Percentiles rank a stretch among this genome's conserved stretches.
Conservation (phyloP, 2,797 vertebrate genomes). For the Enteromius anoplus region DNA sequence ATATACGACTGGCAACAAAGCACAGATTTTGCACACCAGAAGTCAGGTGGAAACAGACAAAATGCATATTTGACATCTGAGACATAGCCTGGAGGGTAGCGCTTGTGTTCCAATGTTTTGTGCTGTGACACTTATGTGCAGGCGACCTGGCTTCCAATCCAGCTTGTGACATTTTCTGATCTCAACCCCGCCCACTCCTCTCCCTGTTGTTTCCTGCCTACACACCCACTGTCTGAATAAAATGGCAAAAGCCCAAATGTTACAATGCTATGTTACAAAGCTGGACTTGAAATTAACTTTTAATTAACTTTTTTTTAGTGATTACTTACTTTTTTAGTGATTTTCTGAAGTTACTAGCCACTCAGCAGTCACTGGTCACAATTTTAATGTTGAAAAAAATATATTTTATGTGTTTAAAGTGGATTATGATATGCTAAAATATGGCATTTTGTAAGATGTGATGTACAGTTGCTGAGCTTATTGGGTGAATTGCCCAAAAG, state of each 20-base stretch:
- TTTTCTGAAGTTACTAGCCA: not conserved
- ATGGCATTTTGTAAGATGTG: too few species aligned
- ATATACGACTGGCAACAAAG: not conserved
- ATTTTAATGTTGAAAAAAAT: too few species aligned
- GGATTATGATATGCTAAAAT: too few species aligned
- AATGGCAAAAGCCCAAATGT: not conserved
- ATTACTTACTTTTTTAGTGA: not conserved
- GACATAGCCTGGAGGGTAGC: slow-evolving; percentile 20
- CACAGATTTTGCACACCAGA: not conserved
- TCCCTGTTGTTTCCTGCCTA: not conserved
- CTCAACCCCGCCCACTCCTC: not conserved
- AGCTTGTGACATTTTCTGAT: slow-evolving; percentile 34
- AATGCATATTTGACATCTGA: slow-evolving; percentile 34
- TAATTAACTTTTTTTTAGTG: not conserved
- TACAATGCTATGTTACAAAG: not conserved
- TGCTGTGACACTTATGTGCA: slow-evolving; percentile 18
- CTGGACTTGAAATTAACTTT: not conserved
- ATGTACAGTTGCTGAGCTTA: too few species aligned
- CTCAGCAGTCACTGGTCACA: not conserved
- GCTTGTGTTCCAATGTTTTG: slow-evolving; percentile 21
- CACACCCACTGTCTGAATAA: not conserved
- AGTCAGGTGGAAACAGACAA: slow-evolving; percentile 27
- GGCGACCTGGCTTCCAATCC: not conserved
- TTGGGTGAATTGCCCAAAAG: too few species aligned
- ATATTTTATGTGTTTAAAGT: too few species aligned